Base-by-base conservation (phyloP, 2,888 invertebrate genomes). In the Galerucella calmariensis region DNA sequence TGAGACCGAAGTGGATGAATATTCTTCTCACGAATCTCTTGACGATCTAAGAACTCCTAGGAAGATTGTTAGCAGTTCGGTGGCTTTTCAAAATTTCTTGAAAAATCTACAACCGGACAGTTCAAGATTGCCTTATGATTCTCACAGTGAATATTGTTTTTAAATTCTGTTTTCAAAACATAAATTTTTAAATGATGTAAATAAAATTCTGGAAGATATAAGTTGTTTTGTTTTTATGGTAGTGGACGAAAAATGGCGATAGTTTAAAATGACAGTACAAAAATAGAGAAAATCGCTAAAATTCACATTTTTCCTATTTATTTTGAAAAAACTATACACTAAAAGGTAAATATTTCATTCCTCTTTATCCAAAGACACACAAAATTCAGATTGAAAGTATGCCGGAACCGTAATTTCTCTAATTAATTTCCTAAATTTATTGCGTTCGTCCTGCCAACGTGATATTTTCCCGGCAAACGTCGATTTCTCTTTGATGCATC, bases 51-150 rank as follows among this genome's bases (percentile, higher is more conserved):
- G 71, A 67, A 73, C 70, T 63, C 81, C 81, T 9, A 76, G 80
- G 48, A 81, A 82, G 67, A 79, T 85, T 27, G 84, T 85, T n/a
- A 85, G 84, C 75, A 84, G 81, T 78, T 85, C 86, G 1, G 73
- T 81, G 4, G 86, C 84, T 8, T 86, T 86, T 77, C 82, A 84
- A 73, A 82, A 83, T 65, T 85, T 86, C 71, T 74, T 85, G 58
- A 83, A 81, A 67, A 79, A 77, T 65, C 66, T 81, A 41, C 78
- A 75, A 58, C 73, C 77, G 6, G 69, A 73, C 16, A 72, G 48
- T 20, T 68, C 74, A 41, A 74, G 70, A 58, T 69, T 68, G n/a
- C 67, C 70, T 10, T 73, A 70, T 14, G 73, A 68, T 11, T 73
- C 74, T 20, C 77, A 75, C 44, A 72, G 74, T 67, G 75, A 75